Conservation (phyloP, 2,797 vertebrate species). For the Muscicapa striata region DNA sequence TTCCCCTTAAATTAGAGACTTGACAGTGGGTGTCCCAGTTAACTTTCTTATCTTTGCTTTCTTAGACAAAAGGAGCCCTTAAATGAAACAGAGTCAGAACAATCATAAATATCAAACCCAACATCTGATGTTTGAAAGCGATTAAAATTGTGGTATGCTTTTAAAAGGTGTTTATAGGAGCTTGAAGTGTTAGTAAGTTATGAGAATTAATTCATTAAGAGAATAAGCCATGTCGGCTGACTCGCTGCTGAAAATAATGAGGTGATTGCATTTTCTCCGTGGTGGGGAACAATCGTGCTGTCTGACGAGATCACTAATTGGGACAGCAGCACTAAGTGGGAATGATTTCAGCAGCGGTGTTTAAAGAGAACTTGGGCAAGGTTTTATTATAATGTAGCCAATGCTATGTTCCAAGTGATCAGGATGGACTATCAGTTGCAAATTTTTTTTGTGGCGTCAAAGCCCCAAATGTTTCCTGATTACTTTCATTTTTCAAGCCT, state of each 20-base stretch:
- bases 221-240: slow-evolving; percentile 1
- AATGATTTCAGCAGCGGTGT: slow-evolving; percentile 43
- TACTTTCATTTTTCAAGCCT: not conserved
- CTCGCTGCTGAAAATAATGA: slow-evolving; percentile 55
- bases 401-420: not conserved
- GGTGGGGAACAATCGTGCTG: not conserved
- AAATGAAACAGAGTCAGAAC: not conserved
- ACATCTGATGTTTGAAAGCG: slow-evolving; percentile 39
- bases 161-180: slow-evolving; percentile 11
- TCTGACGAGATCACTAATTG: slow-evolving; percentile 39
- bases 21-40: slow-evolving; percentile 5
- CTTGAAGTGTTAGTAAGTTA: slow-evolving; percentile 36
- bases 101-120: slow-evolving; percentile 48
- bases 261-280: not conserved
- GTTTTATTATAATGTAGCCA: slow-evolving; percentile 9
- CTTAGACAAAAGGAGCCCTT: slow-evolving; percentile 26
- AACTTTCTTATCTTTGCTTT: slow-evolving; percentile 39
- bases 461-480: not conserved
- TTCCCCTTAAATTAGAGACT: slow-evolving; percentile 25
- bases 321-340: slow-evolving; percentile 15
- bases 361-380: slow-evolving; percentile 30
- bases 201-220: slow-evolving; percentile 56
- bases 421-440: not conserved
- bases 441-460: not conserved
- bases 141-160: slow-evolving; percentile 18